Base-by-base conservation (phyloP, 2,888 invertebrate genomes). In the Ornithoptera priamus region DNA sequence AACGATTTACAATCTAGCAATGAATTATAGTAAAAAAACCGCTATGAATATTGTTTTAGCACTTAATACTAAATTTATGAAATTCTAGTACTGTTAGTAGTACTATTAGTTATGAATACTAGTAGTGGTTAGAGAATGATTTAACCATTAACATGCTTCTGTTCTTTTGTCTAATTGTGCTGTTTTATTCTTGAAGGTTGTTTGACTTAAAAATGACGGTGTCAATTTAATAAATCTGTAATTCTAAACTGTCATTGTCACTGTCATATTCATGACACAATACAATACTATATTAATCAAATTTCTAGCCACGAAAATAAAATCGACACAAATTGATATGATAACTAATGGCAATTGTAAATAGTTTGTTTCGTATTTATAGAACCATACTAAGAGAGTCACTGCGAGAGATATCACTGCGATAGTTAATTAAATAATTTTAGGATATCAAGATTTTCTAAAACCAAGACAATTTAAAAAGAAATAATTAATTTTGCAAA, bases 261-360 rank as follows among this genome's bases (percentile, higher is more conserved):
- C 36, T 60, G 60, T 36, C 60, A 60, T 4, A 60, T 24, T 59
- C n/a, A 20, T 22, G 10, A 24, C 1, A 59, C 4, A 59, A 59
- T 24, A 59, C 20, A 59, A 59, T 24, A 58, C 8, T 56, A 56
- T 5, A 56, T 20, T 46, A 46, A 53, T 53, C 53, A 53, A 53
- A 53, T 53, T 53, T 36, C 53, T 53, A 53, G 67, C 61, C 61
- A 61, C 67, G 67, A 67, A 61, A 61, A 61, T 61, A 53, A 53
- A 7, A 50, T 36, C 24, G n/a, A 17, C 18, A 46, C 30, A 42
- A 53, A 53, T 53, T 53, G n/a, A 18, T 53, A n/a, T 22, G 22
- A 53, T n/a, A 53, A n/a, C 53, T n/a, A 53, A 53, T 53, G n/a
- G 15, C 6, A 4, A 50, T 50, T 53, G n/a, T 7, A 53, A n/a